These are phyloP conservation scores for Gorsachius magnificus DNA, from an alignment of 2,797 vertebrate species.

Conservation along the genomic window DNA sequence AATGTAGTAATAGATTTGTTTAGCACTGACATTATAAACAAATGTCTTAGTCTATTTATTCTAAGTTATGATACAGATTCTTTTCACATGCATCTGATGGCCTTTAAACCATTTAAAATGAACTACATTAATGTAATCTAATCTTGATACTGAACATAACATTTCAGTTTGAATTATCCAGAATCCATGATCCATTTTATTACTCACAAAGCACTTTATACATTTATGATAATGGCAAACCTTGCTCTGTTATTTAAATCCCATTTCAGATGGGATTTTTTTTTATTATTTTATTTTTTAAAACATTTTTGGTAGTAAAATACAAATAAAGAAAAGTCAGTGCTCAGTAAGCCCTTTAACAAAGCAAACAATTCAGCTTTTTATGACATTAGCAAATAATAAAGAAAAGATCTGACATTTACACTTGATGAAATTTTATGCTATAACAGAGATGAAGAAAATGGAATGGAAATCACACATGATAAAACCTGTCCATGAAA, in stretches of 20 bases:
- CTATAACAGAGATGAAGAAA: conserved; percentile 81
- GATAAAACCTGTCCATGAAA: conserved; percentile 71
- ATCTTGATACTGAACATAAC: conserved; percentile 85
- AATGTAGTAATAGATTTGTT: conserved; percentile 83
- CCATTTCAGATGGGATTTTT: conserved; percentile 78
- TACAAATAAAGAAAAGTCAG: conserved; percentile 83
- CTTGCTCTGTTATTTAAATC: conserved; percentile 85
- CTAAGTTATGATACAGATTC: conserved; percentile 83
- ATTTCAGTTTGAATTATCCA: conserved; percentile 87
- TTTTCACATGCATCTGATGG: conserved; percentile 81
- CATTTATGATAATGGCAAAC: conserved; percentile 84
- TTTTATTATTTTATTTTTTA: conserved; percentile 76
- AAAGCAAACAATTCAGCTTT: conserved; percentile 83
- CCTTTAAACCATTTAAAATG: conserved; percentile 86
- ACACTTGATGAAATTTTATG: conserved; percentile 85
- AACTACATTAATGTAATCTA: conserved; percentile 86
- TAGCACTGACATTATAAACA: conserved; percentile 83
- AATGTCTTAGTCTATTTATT: conserved; percentile 86
- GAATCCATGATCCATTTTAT: conserved; percentile 87
- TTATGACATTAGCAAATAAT: conserved; percentile 85
- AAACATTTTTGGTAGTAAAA: conserved; percentile 78
- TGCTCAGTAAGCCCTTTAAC: conserved; percentile 80
- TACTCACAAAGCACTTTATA: conserved; percentile 84
- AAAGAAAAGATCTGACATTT: conserved; percentile 86
- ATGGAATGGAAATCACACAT: conserved; percentile 76